Base-by-base conservation (phyloP, 2,113 vertebrate species). In the Lepisosteus oculatus region DNA sequence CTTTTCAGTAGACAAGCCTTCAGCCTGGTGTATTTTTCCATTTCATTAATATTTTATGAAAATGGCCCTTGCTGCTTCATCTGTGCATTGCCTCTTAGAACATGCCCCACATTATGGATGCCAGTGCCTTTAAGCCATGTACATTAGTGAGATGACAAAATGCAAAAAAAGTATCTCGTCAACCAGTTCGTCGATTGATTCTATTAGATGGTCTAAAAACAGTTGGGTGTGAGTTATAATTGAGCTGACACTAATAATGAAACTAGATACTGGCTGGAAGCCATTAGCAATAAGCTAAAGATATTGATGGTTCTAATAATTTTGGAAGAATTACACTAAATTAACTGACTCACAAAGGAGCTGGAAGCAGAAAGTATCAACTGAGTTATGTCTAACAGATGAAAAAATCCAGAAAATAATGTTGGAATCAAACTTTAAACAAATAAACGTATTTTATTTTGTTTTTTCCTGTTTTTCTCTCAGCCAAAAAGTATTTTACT, bases 21-120 rank as follows among this genome's bases (percentile, higher is more conserved):
- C 91, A 92, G 95, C 94, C 93, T 84, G 93, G 95, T 95, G 94
- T 95, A 95, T 95, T 97, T 98, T 98, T 98, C 96, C 95, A 93
- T 95, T 95, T 92, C 94, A 97, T 99, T 97, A 99, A 99, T 98
- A 98, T 97, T 99, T 98, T 94, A 99, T 99, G 95, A 94, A 97
- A 98, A 98, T 98, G 95, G 95, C 95, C 94, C 93, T 91, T 95
- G 93, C 95, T 94, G 94, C 95, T 95, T 96, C 96, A 98, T 95
- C 96, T 96, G 93, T 95, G 96, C 94, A 93, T 92, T 88, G 91
- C 86, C 93, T 93, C 92, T 93, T 91, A 93, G 87, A 95, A 94
- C 93, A 92, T 90, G 93, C 93, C 94, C 94, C 95, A 92, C 94
- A 97, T 99, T 97, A 98, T 93, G 94, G 92, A 95, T 95, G 87